Percentiles rank a stretch among this genome's conserved stretches.
Evolutionary conservation across 2,113 vertebrate species (phyloP).

Genomic region (Dromaius novaehollandiae): DNA sequence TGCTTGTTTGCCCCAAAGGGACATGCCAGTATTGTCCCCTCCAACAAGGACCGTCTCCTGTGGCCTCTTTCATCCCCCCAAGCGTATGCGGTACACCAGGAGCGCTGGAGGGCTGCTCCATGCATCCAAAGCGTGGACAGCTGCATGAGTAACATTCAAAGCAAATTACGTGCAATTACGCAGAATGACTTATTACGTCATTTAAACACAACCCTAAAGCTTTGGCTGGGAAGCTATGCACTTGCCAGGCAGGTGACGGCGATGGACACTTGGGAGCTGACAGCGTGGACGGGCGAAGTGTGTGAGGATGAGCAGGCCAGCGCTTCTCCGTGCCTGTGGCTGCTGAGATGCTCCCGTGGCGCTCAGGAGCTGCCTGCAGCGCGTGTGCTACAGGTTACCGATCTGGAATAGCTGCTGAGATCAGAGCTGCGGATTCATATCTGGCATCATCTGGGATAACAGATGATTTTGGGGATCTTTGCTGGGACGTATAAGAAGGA

Average conservation of each 20-base stretch:
- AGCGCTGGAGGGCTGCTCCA: not conserved
- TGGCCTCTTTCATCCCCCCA: not conserved
- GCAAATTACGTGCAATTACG: not conserved
- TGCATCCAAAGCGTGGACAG: not conserved
- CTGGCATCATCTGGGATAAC: not conserved
- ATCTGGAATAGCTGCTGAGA: not conserved
- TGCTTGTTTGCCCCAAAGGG: not conserved
- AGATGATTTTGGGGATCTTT: not conserved
- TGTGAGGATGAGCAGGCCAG: not conserved
- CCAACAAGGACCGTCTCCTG: not conserved
- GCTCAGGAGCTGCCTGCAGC: not conserved
- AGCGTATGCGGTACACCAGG: rapidly evolving
- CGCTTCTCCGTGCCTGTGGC: not conserved
- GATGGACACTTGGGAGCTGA: not conserved
- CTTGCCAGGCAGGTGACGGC: not conserved
- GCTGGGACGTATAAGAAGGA: not conserved
- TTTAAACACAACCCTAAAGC: not conserved
- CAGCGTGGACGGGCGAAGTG: not conserved
- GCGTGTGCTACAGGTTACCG: not conserved
- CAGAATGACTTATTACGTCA: not conserved
- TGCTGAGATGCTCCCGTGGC: not conserved
- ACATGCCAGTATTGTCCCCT: not conserved
- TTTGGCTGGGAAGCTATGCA: not conserved
- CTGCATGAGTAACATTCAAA: not conserved
- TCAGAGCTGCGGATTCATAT: not conserved